These are phyloP conservation scores for Drosophila bifasciata DNA, from an alignment of 1,140 invertebrate species.

Conservation along the genomic window DNA sequence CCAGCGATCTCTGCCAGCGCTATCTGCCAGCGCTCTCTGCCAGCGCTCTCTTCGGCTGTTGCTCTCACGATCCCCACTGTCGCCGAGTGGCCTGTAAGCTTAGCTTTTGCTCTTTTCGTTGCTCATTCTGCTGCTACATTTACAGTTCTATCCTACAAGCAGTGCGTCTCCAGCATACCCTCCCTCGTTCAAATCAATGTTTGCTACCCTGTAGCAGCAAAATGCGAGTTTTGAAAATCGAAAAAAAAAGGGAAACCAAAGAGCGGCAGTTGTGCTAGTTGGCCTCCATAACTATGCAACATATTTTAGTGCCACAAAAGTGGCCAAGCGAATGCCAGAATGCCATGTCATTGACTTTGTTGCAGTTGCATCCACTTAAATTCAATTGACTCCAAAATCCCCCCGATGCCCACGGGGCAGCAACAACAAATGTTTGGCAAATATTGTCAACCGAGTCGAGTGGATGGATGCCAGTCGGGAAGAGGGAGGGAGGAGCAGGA, in stretches of 20 bases:
- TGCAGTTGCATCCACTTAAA: constrained; percentile 70
- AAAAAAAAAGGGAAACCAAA: constrained; percentile 4
- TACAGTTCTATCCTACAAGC: too few species aligned
- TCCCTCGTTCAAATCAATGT: too few species aligned
- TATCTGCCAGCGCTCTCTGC: too few species aligned
- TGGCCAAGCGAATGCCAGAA: constrained; percentile 45
- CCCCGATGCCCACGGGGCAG: constrained; percentile 13
- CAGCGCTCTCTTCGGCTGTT: too few species aligned
- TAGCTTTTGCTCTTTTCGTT: too few species aligned
- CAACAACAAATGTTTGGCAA: constrained; percentile 65
- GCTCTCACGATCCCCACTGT: too few species aligned
- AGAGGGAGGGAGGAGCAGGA: background rate
- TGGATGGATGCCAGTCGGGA: constrained; percentile 3
- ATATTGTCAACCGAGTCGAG: constrained; percentile 69
- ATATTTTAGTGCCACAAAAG: constrained; percentile 68
- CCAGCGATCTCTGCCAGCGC: too few species aligned
- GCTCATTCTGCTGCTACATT: too few species aligned
- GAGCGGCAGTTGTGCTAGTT: constrained; percentile 12
- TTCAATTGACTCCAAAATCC: constrained; percentile 67
- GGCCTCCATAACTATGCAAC: constrained; percentile 59
- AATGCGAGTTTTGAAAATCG: constrained; percentile 20
- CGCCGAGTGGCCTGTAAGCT: too few species aligned
- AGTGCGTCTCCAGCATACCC: too few species aligned
- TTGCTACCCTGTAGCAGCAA: background rate
- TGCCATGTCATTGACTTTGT: constrained; percentile 71